phyloP scores from a whole-genome alignment of 2,113 vertebrate species.

The Calidris pygmaea region DNA sequence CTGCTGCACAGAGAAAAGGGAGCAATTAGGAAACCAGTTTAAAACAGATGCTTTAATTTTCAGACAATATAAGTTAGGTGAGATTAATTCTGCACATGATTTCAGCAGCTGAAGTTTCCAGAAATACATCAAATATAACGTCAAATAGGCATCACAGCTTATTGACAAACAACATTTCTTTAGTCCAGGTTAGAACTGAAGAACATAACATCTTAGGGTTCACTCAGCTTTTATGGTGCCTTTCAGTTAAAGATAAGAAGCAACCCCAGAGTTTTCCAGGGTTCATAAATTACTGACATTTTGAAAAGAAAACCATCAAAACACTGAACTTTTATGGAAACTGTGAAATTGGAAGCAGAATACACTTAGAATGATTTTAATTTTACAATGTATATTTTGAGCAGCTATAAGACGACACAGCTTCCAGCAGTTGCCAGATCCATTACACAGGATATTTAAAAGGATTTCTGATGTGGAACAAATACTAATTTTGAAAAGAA shows the following conservation, averaged over 20 bases:
- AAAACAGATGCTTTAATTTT: neutral
- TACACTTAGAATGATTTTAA: neutral
- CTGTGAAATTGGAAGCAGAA: neutral
- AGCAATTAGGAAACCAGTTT: neutral
- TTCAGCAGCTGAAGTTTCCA: neutral
- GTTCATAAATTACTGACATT: neutral
- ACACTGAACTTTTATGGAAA: neutral
- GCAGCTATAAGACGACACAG: neutral
- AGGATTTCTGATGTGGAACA: neutral
- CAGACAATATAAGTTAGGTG: neutral
- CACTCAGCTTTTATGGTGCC: neutral
- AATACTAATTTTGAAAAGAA: neutral
- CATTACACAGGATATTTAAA: neutral
- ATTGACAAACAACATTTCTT: neutral
- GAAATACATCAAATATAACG: neutral
- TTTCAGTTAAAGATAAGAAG: neutral
- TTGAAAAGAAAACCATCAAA: neutral
- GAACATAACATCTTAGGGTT: neutral
- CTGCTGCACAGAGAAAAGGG: neutral
- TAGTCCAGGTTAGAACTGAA: neutral
- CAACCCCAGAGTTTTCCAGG: neutral
- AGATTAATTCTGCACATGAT: neutral
- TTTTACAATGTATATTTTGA: neutral
- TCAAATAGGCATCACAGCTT: neutral
- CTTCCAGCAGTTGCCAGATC: neutral